A percentile compares a stretch with the other conserved stretches of the same genome.
Conservation (phyloP, 2,797 vertebrate species). For the Dipus sagitta region DNA sequence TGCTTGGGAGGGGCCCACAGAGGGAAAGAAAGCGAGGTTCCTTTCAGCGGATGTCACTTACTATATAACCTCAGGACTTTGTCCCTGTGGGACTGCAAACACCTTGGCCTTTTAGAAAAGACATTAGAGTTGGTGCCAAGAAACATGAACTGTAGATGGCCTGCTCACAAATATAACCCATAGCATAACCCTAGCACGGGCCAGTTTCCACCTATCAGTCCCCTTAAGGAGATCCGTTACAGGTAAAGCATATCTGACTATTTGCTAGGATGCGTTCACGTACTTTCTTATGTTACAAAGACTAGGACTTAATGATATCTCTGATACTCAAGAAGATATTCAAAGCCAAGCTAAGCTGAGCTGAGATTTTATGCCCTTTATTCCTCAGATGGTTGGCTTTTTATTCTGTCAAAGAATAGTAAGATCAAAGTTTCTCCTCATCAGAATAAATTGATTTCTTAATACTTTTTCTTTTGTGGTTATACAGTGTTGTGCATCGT, state of each 20-base stretch:
- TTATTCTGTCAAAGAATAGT: slow-evolving; percentile 19
- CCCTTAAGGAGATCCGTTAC: background rate
- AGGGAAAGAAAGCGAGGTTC: slow-evolving; percentile 41
- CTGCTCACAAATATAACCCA: background rate
- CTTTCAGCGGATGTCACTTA: slow-evolving; percentile 59
- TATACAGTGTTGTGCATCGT: background rate
- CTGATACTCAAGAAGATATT: background rate
- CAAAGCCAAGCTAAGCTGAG: background rate
- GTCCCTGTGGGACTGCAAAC: background rate
- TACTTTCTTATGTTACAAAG: background rate
- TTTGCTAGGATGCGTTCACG: slow-evolving; percentile 4
- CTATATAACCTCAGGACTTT: background rate
- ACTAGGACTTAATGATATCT: background rate
- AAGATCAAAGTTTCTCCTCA: background rate
- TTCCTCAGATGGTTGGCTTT: slow-evolving; percentile 14
- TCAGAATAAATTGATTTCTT: background rate
- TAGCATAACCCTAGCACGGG: background rate
- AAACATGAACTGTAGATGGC: background rate
- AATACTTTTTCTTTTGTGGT: slow-evolving; percentile 1
- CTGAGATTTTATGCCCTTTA: background rate
- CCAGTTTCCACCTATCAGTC: background rate
- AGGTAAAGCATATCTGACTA: background rate
- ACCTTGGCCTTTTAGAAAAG: slow-evolving; percentile 21
- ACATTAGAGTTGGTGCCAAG: background rate
- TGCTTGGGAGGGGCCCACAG: background rate